phyloP scores from a whole-genome alignment of 2,888 invertebrate genomes.

The Pogonocherus hispidulus region DNA sequence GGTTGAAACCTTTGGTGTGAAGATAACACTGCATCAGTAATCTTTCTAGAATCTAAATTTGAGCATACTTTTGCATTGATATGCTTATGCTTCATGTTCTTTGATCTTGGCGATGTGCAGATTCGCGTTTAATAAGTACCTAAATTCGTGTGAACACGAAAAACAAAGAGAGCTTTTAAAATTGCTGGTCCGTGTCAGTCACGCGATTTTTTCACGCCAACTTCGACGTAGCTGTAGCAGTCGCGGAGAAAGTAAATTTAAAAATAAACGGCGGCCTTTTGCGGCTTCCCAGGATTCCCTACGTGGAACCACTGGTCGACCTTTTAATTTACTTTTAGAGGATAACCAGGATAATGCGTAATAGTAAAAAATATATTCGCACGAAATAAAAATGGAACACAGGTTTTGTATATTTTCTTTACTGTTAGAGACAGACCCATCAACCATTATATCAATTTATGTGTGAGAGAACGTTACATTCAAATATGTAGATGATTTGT shows the following conservation, averaged over 20 bases:
- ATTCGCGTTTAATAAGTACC: not conserved
- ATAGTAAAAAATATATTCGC: too few relatives aligned
- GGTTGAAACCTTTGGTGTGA: too few relatives aligned
- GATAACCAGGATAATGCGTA: conserved; percentile 9
- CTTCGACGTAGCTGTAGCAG: not conserved
- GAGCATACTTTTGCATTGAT: too few relatives aligned
- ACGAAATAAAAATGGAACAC: too few relatives aligned
- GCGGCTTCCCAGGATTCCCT: conserved; percentile 13
- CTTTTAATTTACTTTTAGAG: conserved; percentile 4
- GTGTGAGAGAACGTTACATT: too few relatives aligned
- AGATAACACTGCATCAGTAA: too few relatives aligned
- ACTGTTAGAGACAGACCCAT: too few relatives aligned
- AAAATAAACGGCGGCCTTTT: conserved; percentile 11
- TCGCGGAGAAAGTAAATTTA: conserved; percentile 17
- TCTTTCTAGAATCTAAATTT: too few relatives aligned
- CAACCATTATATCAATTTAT: too few relatives aligned
- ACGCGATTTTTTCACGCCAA: conserved; percentile 8
- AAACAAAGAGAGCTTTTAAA: not conserved
- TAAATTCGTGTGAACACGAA: not conserved
- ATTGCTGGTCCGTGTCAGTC: not conserved
- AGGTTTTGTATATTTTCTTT: too few relatives aligned
- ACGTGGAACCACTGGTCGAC: conserved; percentile 5
- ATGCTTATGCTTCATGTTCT: too few relatives aligned
- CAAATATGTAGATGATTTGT: too few relatives aligned
- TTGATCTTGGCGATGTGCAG: not conserved